Evolutionary conservation across 2,797 vertebrate genomes (phyloP).

Genomic region (Sebastiscus tertius): DNA sequence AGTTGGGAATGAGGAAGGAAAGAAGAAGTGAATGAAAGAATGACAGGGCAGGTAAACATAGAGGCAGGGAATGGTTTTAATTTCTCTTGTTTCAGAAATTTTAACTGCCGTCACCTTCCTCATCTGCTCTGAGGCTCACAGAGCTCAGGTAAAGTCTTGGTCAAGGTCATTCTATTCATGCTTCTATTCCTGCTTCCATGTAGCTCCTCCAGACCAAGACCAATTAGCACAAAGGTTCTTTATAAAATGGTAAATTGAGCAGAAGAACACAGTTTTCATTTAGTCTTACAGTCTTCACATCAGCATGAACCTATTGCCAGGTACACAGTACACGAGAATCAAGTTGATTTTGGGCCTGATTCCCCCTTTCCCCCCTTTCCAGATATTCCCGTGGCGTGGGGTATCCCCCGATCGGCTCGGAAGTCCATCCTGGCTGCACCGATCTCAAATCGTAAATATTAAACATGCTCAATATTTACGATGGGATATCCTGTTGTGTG

Average conservation of each 20-base stretch:
- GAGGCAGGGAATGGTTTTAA: not conserved
- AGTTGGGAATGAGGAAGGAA: not conserved
- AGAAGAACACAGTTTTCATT: too few relatives aligned
- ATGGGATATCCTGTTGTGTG: too few relatives aligned
- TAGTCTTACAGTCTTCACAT: not conserved
- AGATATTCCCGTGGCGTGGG: too few relatives aligned
- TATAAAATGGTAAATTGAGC: not conserved
- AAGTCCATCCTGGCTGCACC: too few relatives aligned
- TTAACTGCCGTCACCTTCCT: not conserved
- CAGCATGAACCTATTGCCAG: too few relatives aligned
- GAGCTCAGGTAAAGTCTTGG: not conserved
- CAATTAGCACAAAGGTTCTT: slow-evolving; percentile 4
- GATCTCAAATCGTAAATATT: too few relatives aligned
- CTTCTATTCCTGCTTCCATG: not conserved
- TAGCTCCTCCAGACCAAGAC: too few relatives aligned
- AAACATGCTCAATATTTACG: too few relatives aligned
- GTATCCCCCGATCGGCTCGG: too few relatives aligned
- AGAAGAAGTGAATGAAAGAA: not conserved
- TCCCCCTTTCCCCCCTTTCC: too few relatives aligned
- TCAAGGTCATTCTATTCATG: slow-evolving; percentile 20
- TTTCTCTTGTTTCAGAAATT: not conserved
- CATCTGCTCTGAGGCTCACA: not conserved
- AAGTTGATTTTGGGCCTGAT: too few relatives aligned
- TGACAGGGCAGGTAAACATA: not conserved
- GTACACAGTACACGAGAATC: too few relatives aligned